These are phyloP conservation scores for Mus spretus DNA, from an alignment of 2,797 vertebrate species.

Conservation along the genomic window DNA sequence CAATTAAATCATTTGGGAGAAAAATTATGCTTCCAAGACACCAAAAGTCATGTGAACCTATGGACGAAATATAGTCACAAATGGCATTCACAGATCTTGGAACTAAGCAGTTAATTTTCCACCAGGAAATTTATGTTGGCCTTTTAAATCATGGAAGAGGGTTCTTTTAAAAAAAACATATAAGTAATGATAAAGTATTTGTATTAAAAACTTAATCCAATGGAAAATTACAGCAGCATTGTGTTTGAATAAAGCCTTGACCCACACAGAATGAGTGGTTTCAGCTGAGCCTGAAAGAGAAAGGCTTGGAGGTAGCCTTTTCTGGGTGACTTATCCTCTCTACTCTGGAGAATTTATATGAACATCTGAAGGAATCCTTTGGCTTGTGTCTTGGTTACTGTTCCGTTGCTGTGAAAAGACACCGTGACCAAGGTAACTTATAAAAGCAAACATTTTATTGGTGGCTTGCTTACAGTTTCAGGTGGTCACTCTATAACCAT, in stretches of 20 bases:
- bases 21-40: slow-evolving; percentile 34
- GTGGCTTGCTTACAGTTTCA: background rate
- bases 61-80: background rate
- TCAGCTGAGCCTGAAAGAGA: background rate
- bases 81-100: background rate
- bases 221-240: background rate
- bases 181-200: background rate
- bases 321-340: background rate
- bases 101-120: background rate
- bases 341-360: too few relatives aligned
- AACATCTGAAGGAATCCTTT: background rate
- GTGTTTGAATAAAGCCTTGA: background rate
- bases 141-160: background rate
- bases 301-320: fast-evolving
- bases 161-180: too few relatives aligned
- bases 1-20: background rate
- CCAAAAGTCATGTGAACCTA: slow-evolving; percentile 30
- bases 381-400: background rate
- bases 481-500: background rate
- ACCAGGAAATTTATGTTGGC: background rate
- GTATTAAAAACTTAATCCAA: background rate
- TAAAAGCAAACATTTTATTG: background rate
- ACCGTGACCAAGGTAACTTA: background rate
- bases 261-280: background rate
- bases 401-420: background rate